Conservation (phyloP, 2,888 invertebrate species). For the Synergus japonicus region DNA sequence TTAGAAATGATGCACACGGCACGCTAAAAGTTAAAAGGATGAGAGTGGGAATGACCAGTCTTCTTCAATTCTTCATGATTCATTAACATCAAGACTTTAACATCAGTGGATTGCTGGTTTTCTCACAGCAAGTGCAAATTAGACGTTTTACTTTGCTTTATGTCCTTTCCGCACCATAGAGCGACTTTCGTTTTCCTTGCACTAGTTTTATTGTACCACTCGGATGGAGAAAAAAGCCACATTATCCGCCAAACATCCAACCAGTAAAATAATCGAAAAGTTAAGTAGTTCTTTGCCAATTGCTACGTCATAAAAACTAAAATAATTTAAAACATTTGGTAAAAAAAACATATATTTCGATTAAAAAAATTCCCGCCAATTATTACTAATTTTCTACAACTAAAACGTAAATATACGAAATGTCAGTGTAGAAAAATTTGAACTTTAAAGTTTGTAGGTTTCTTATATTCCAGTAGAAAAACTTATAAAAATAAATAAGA, state of each 20-base stretch:
- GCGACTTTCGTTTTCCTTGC: slow-evolving; percentile 41
- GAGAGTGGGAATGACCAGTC: background rate
- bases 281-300: background rate
- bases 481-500: background rate
- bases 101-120: background rate
- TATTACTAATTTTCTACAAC: background rate
- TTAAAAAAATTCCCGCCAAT: background rate
- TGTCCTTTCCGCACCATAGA: slow-evolving; percentile 22
- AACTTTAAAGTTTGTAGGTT: background rate
- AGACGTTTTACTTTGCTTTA: slow-evolving; percentile 28
- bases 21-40: background rate
- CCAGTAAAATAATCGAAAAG: background rate
- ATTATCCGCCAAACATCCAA: background rate
- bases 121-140: background rate
- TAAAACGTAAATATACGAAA: background rate
- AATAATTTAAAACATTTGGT: background rate
- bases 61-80: too few relatives aligned
- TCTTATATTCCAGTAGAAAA: background rate
- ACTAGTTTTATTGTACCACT: slow-evolving; percentile 30
- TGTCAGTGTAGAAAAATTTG: background rate
- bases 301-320: background rate
- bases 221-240: background rate
- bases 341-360: background rate
- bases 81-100: background rate
- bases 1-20: slow-evolving; percentile 11